Base-by-base conservation (phyloP, 2,797 vertebrate genomes). In the Periparus ater region DNA sequence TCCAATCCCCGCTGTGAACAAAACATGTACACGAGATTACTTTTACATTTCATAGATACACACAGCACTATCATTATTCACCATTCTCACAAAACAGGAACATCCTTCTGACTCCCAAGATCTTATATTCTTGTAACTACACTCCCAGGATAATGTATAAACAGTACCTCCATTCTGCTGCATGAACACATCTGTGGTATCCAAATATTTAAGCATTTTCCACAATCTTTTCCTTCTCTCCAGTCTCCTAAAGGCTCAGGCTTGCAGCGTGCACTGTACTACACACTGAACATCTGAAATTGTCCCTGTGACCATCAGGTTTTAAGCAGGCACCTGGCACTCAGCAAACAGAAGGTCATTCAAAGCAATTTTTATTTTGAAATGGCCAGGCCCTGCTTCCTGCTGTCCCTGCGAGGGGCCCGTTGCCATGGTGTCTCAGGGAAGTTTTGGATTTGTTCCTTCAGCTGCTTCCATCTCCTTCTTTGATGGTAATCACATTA, bases 121-220 rank as follows among this genome's bases (percentile, higher is more conserved):
- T 22, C 76, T 61, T 32, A 75, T 81, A 55, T 67, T 76, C 63
- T 50, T 83, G 29, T 30, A 89, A 87, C 74, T 54, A 29, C 78
- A 81, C 91, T 90, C 86, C 48, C 71, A 80, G 91, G 79, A 48
- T 32, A 93, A 60, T 7, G 63, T 20, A 50, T 58, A 93, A 89
- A n/a, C 73, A 86, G 89, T 91, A 98, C 98, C 98, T 98, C 95
- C 53, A 95, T 91, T 72, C 91, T 96, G 92, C 83, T 92, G 94
- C 97, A 97, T 96, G 98, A 96, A 97, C 89, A 83, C 97, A 97
- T 65, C 97, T 98, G 77, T 96, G 96, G 82, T 96, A 98, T 38
- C 98, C 98, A 95, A 98, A 93, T 96, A 94, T 81, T 94, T 97
- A 70, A 98, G 97, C 98, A 98, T 98, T 94, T 91, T 94, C 95